Conservation (phyloP, 1,140 invertebrate species). For the Cryptotermes secundus region DNA sequence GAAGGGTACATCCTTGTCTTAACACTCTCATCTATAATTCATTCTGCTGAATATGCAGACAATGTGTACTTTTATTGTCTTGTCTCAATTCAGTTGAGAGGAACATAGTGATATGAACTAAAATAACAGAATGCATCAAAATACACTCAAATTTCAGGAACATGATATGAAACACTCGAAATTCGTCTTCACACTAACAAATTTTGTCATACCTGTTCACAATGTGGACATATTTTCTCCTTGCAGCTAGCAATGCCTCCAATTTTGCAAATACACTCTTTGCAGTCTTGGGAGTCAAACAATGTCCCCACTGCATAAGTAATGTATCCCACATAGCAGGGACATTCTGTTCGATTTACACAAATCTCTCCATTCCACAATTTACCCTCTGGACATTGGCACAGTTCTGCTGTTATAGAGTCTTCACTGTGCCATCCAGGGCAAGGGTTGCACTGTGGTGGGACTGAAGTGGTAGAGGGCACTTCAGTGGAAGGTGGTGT, state of each 20-base stretch:
- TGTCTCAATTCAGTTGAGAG: too few relatives aligned
- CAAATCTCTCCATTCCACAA: constrained; percentile 75
- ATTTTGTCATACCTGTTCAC: background rate
- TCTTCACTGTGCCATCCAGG: background rate
- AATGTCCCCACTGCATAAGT: constrained; percentile 68
- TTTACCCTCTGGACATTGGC: constrained; percentile 38
- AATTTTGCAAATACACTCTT: constrained; percentile 73
- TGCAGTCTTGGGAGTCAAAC: constrained; percentile 69
- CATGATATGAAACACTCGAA: background rate
- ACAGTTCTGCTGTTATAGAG: background rate
- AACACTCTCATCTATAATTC: too few relatives aligned
- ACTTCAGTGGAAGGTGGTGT: background rate
- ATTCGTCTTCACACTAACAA: background rate
- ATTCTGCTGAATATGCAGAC: too few relatives aligned
- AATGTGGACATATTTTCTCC: constrained; percentile 5
- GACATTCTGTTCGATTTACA: constrained; percentile 66
- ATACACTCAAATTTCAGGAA: too few relatives aligned
- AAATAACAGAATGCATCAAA: too few relatives aligned
- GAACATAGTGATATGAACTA: too few relatives aligned
- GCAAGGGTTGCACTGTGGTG: background rate
- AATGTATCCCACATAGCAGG: constrained; percentile 69
- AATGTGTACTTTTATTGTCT: too few relatives aligned
- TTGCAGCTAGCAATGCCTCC: constrained; percentile 67
- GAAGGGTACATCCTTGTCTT: too few relatives aligned
- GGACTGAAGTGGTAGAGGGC: background rate